Base-by-base conservation (phyloP, 2,888 invertebrate genomes). In the Troilus luridus region DNA sequence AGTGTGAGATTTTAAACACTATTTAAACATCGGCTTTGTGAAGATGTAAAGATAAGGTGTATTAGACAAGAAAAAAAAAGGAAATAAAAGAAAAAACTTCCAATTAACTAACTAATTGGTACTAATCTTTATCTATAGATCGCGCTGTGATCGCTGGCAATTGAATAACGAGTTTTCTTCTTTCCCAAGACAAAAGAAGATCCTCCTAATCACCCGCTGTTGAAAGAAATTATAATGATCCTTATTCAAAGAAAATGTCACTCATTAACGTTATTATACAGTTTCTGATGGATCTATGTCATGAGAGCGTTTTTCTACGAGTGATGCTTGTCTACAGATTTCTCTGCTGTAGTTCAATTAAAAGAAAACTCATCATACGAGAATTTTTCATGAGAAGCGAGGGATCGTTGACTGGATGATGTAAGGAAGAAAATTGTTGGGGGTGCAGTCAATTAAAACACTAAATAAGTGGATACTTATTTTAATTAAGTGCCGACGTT, bases 1-100 rank as follows among this genome's bases (percentile, higher is more conserved):
- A 77, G 72, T 77, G 72, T 77, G 72, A 77, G 72, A 77, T 77
- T 77, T 77, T 77, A 77, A 77, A 77, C 72, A 6, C 41, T 77
- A 77, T 77, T 77, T 77, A 77, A 77, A 77, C 72, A 27, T 77
- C 7, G 24, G 3, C 27, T 41, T 77, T 41, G 72, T 77, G 72
- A 19, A 77, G 72, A 77, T 77, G 72, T 77, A 77, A 77, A 77
- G 72, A 77, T 77, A 77, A 27, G 27, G 7, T 17, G 14, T 77
- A 77, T 41, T 41, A 41, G 41, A 41, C 41, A 41, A 41, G 41
- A 41, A 41, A 41, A 41, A 41, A 77, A 41, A 77, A 77, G 41
- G 41, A 41, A 7, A 17, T 6, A 77, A 27, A 72, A 67, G 8
- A 67, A 77, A 19, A 41, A 77, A 14, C 17, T 41, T 41, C 72